phyloP scores from a whole-genome alignment of 2,888 invertebrate genomes.

The Lumbricus terrestris region DNA sequence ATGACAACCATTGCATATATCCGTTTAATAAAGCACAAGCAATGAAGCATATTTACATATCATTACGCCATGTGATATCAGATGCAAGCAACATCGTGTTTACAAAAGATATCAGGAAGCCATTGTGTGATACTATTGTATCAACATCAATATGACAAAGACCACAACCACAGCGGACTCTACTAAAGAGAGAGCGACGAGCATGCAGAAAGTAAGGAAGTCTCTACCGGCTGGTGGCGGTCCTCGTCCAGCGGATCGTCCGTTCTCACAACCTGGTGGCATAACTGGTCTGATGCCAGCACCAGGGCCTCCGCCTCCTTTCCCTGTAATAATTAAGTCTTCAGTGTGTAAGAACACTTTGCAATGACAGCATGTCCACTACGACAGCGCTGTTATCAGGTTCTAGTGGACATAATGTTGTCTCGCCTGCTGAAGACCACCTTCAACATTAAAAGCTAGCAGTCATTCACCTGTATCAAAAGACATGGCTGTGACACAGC shows the following conservation, averaged over 20 bases:
- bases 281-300: not conserved
- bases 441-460: not conserved
- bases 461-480: not conserved
- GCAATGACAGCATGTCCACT: not conserved
- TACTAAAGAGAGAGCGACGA: not conserved
- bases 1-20: not conserved
- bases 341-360: not conserved
- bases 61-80: not conserved
- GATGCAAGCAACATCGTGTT: not conserved
- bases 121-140: too few species aligned
- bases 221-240: not conserved
- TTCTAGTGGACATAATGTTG: not conserved
- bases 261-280: conserved; percentile 12
- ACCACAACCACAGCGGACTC: not conserved
- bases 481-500: not conserved
- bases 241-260: not conserved
- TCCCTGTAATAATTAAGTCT: not conserved
- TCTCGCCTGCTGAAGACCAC: not conserved
- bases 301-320: conserved; percentile 4
- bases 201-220: not conserved
- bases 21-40: not conserved
- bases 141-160: not conserved
- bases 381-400: not conserved
- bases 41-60: too few species aligned
- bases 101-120: not conserved